phyloP scores from a whole-genome alignment of 2,113 vertebrate species.

The Mesembrinibis cayennensis region DNA sequence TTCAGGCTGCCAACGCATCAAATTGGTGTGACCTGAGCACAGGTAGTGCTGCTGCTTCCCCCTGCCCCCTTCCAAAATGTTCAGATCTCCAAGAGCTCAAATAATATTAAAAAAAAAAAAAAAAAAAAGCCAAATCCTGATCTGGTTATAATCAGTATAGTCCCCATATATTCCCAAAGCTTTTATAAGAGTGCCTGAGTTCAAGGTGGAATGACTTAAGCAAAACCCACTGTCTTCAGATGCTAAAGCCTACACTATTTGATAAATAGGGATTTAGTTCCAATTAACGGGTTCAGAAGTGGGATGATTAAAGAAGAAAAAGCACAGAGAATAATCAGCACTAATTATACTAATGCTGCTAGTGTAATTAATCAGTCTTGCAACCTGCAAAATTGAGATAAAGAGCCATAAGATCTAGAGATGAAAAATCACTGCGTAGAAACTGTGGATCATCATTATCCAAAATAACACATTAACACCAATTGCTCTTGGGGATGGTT shows the following conservation, averaged over 20 bases:
- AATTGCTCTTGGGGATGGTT: background rate
- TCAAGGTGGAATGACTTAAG: background rate
- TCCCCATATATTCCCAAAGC: background rate
- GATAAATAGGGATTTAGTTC: constrained; percentile 35
- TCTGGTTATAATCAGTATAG: background rate
- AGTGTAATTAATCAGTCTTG: constrained; percentile 40
- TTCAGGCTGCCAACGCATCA: background rate
- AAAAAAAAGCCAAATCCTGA: background rate
- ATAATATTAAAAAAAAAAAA: background rate
- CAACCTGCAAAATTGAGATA: constrained; percentile 31
- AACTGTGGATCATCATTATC: background rate
- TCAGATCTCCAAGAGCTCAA: background rate
- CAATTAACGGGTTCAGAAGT: constrained; percentile 25
- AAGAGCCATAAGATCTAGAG: constrained; percentile 19
- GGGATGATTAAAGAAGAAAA: constrained; percentile 24
- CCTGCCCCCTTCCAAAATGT: background rate
- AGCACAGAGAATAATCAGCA: constrained; percentile 22
- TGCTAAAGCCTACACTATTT: background rate
- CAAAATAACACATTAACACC: background rate
- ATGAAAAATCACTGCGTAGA: background rate
- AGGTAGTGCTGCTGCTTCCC: background rate
- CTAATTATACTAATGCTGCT: constrained; percentile 19
- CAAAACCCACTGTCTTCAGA: background rate
- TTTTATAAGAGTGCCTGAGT: background rate
- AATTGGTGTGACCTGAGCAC: background rate